A percentile compares a stretch with the other conserved stretches of the same genome.
Evolutionary conservation across 2,797 vertebrate species (phyloP).

Genomic region (Mergus octosetaceus): DNA sequence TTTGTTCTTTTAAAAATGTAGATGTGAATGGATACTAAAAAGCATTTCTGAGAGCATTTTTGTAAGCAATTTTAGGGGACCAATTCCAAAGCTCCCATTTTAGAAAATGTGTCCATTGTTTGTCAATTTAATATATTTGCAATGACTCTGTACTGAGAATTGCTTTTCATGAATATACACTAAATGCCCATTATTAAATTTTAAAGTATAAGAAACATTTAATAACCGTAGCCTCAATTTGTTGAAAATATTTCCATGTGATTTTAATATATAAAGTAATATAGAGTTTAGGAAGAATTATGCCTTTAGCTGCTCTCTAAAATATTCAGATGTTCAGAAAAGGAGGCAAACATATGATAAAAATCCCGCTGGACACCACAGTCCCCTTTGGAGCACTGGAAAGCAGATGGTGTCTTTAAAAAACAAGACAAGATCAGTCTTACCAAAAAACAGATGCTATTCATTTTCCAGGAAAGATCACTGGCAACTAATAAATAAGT

Average conservation of each 20-base stretch:
- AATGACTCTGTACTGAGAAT: background rate
- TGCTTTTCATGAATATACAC: background rate
- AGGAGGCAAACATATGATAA: slow-evolving; percentile 47
- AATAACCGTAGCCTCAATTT: background rate
- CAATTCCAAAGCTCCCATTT: slow-evolving; percentile 5
- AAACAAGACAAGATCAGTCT: slow-evolving; percentile 35
- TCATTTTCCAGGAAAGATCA: slow-evolving; percentile 6
- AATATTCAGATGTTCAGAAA: slow-evolving; percentile 49
- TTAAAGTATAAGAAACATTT: background rate
- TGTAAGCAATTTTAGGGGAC: background rate
- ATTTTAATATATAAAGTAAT: slow-evolving; percentile 15
- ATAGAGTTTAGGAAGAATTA: slow-evolving; percentile 1
- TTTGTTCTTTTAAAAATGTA: slow-evolving; percentile 64
- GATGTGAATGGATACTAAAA: slow-evolving; percentile 52
- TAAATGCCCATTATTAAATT: slow-evolving; percentile 16
- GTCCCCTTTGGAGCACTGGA: slow-evolving; percentile 4
- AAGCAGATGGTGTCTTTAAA: slow-evolving; percentile 71
- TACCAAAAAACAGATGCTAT: slow-evolving; percentile 12
- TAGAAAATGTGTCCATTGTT: background rate
- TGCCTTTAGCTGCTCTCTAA: slow-evolving; percentile 35
- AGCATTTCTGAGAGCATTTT: slow-evolving; percentile 5
- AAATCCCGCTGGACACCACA: slow-evolving; percentile 24
- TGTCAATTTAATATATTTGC: slow-evolving; percentile 37
- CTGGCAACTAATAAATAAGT: background rate
- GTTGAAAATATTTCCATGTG: background rate